These are phyloP conservation scores for Aspidiotus rigidus DNA, from an alignment of 2,888 invertebrate species.

Conservation along the genomic window DNA sequence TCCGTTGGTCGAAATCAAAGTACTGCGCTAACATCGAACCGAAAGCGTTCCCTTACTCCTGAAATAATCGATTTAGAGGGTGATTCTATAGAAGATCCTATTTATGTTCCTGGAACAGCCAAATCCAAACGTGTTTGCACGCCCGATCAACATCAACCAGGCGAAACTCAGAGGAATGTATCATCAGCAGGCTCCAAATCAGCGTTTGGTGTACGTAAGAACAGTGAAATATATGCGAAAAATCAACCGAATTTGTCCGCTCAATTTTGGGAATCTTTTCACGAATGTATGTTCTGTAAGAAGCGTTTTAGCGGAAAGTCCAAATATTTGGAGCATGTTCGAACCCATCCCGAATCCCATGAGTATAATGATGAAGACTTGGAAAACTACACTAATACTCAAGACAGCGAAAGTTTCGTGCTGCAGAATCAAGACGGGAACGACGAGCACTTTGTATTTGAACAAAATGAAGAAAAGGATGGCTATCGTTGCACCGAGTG, in stretches of 20 bases:
- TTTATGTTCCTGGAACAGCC: too few relatives aligned
- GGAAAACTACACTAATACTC: not conserved
- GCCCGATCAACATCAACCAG: too few relatives aligned
- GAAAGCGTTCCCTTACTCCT: too few relatives aligned
- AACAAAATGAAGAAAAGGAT: not conserved
- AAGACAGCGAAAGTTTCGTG: not conserved
- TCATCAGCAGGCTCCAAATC: not conserved
- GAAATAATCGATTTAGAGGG: too few relatives aligned
- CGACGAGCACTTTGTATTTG: slow-evolving; percentile 7
- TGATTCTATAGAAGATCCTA: too few relatives aligned
- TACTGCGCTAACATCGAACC: too few relatives aligned
- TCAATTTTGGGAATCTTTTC: not conserved
- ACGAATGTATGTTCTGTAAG: slow-evolving; percentile 21
- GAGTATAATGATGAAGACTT: not conserved
- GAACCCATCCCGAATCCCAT: not conserved
- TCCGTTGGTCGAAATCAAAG: too few relatives aligned
- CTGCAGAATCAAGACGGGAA: not conserved
- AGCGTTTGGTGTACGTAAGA: not conserved
- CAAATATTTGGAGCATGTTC: slow-evolving; percentile 12
- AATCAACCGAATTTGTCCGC: not conserved
- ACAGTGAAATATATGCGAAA: not conserved
- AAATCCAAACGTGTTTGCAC: too few relatives aligned
- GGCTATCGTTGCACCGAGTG: slow-evolving; percentile 19
- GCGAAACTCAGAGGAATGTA: too few relatives aligned
- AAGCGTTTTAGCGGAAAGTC: slow-evolving; percentile 14